Conservation (phyloP, 53 echinoderm and acorn worm genomes). For the Paelopatides confundens region DNA sequence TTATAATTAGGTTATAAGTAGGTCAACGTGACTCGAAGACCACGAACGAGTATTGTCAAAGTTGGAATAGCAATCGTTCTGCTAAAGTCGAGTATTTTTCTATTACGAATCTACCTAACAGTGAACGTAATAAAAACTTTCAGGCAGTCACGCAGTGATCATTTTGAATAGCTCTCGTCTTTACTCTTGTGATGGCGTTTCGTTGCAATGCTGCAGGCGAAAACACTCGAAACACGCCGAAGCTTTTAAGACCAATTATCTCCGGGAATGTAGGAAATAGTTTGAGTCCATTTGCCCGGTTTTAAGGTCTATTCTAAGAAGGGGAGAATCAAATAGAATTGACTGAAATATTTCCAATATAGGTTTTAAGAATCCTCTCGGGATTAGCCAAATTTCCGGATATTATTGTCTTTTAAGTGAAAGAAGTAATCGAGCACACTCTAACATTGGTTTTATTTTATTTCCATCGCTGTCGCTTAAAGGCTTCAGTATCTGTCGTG, state of each 20-base stretch:
- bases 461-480: background rate
- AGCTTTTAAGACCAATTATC: conserved; percentile 47
- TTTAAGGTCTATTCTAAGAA: background rate
- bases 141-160: too few species aligned
- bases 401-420: conserved; percentile 6
- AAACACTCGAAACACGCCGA: conserved; percentile 14
- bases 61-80: too few species aligned
- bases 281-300: conserved; percentile 1
- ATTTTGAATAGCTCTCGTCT: background rate
- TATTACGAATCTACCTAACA: too few species aligned
- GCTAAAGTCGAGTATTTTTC: too few species aligned
- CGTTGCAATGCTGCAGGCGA: conserved; percentile 21
- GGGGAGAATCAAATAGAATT: background rate
- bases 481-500: background rate
- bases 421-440: conserved; percentile 24
- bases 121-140: too few species aligned
- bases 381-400: conserved; percentile 25
- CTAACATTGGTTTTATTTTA: background rate
- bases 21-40: too few species aligned
- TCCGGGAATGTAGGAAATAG: background rate
- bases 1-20: too few species aligned
- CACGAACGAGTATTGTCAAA: too few species aligned
- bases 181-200: background rate
- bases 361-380: conserved; percentile 27
- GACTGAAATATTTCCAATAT: background rate